Evolutionary conservation across 2,888 invertebrate genomes (phyloP).

Genomic region (Netelia melanura): DNA sequence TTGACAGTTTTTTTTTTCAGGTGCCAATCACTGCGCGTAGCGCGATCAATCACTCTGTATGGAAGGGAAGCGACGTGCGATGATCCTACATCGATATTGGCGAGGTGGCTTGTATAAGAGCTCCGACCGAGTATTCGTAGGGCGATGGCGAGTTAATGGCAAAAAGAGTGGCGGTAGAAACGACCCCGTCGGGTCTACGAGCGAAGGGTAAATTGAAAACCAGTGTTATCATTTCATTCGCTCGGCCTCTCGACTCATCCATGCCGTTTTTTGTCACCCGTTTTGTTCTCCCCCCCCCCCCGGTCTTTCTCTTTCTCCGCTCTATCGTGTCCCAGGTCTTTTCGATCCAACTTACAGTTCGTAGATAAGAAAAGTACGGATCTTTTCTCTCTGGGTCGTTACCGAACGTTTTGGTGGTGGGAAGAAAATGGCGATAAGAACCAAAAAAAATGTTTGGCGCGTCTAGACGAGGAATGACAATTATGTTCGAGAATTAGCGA

Average conservation of each 20-base stretch:
- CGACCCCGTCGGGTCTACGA: constrained; percentile 1
- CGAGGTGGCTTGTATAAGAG: constrained; percentile 6
- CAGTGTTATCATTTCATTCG: constrained; percentile 67
- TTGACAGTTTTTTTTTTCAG: too few relatives aligned
- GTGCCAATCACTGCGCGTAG: too few relatives aligned
- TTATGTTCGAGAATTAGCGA: too few relatives aligned
- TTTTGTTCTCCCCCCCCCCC: background rate
- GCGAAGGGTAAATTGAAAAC: constrained; percentile 60
- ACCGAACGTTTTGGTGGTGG: constrained; percentile 5
- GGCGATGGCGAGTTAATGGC: constrained; percentile 51
- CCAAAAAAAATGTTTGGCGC: background rate
- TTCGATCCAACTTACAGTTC: constrained; percentile 38
- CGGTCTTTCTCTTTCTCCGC: background rate
- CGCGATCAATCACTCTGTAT: too few relatives aligned
- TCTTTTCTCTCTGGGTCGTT: constrained; percentile 31
- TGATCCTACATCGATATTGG: constrained; percentile 22
- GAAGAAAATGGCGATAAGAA: constrained; percentile 42
- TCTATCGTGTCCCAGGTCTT: constrained; percentile 20
- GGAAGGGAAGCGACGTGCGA: background rate
- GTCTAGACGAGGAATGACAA: background rate
- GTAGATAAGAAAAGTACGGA: constrained; percentile 51
- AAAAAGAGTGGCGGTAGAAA: constrained; percentile 36
- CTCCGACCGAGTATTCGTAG: background rate
- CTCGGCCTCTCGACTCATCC: constrained; percentile 57
- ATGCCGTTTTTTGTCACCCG: background rate